Evolutionary conservation across 2,113 vertebrate species (phyloP), one percentile per base, ranked within the genome.

Genomic region (Patagioenas fasciata): DNA sequence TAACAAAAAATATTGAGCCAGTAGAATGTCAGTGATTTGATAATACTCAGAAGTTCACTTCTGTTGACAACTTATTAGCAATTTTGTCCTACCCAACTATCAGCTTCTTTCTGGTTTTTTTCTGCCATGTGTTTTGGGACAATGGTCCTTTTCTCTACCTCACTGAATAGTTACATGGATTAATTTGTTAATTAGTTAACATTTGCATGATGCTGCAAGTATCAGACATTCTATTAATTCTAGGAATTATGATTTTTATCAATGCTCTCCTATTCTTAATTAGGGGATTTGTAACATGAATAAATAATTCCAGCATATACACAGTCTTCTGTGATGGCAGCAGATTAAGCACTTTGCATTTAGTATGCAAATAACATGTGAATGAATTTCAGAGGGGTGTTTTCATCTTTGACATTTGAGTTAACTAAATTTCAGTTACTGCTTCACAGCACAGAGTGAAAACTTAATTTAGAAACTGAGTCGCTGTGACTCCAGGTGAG

Each of bases 401-500:
- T 93, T 91, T 87, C 9, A 48, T 50, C 31, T 61, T 85, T 81
- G 75, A 79, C 38, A 64, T 92, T 74, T 83, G 56, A 94, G 60
- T 73, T 64, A 88, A 71, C 80, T 86, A 73, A 91, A 86, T 86
- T 95, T 74, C 69, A 40, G 72, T 90, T 88, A 83, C 61, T 88
- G 60, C 51, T 94, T 34, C 44, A n/a, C 5, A 94, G 80, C 71
- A 75, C 36, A 89, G 85, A 64, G 42, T 72, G 67, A 85, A 85
- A 85, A 69, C 61, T 92, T 91, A 66, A 89, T 93, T 94, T 95
- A 90, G 86, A 81, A 95, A 42, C 66, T 13, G 29, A 85, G 58
- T 31, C 48, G 24, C 47, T 88, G 87, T 2, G 4, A 74, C 56
- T 91, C 51, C 51, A 94, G 91, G 79, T 95, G 90, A 87, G 66